Conservation (phyloP, 2,797 vertebrate genomes). For the Spinibarbus caldwelli region DNA sequence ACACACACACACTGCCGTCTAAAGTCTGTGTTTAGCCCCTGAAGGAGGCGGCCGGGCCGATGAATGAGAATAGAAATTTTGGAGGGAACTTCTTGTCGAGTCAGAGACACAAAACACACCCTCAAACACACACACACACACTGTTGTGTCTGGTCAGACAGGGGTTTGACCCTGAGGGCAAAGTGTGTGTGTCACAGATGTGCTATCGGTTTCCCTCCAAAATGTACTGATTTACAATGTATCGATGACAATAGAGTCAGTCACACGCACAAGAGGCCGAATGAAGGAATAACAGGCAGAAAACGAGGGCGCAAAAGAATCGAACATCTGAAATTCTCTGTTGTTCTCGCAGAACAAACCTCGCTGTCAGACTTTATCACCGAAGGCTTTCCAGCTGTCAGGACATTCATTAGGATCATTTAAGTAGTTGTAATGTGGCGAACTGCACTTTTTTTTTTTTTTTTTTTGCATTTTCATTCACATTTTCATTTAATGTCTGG, state of each 20-base stretch:
- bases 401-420: background rate
- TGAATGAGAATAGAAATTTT: conserved; percentile 62
- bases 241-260: conserved; percentile 43
- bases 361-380: background rate
- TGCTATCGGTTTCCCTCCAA: conserved; percentile 59
- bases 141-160: conserved; percentile 51
- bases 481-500: background rate
- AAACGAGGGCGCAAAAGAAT: background rate
- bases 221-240: conserved; percentile 47
- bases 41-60: conserved; percentile 16
- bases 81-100: conserved; percentile 60
- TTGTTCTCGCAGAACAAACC: conserved; percentile 18
- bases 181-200: conserved; percentile 49
- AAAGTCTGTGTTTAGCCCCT: conserved; percentile 28
- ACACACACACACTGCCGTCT: conserved; percentile 29
- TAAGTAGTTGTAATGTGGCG: background rate
- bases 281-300: conserved; percentile 14
- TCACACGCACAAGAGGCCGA: conserved; percentile 17
- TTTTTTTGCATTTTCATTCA: background rate
- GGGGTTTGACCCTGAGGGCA: conserved; percentile 54
- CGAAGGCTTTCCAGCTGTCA: conserved; percentile 1
- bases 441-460: background rate
- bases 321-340: background rate
- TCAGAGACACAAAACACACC: conserved; percentile 48
- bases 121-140: conserved; percentile 31